Evolutionary conservation across 2,113 vertebrate species (phyloP), one percentile per base, ranked within the genome.

Genomic region (Campylomormyrus numenius): DNA sequence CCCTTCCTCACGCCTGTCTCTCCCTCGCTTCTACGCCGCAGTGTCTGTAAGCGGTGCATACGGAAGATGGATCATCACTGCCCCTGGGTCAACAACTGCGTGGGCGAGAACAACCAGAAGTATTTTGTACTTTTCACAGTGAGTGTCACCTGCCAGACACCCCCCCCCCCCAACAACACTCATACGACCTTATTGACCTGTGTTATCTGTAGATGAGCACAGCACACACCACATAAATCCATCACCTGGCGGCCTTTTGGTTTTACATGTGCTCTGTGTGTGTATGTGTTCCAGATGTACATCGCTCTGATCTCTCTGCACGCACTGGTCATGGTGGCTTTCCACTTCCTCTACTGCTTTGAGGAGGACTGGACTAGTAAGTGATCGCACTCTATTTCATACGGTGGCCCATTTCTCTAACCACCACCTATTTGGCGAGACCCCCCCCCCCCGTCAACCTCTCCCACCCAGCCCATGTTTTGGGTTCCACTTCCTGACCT

Each of bases 91-190:
- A 99, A 99, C 92, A 99, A 99, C 96, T 99, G 98, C 90, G 98
- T 99, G 15, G 98, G 98, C 90, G 98, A 99, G 95, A 99, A 95
- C 95, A 99, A 99, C 96, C 98, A 99, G 96, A 99, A 99, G 95
- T 99, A 98, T 95, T 99, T 99, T 95, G 98, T 99, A 93, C 97
- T 99, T 94, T 99, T 99, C 95, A 99, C 98, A 95, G 98, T 99
- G 95, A 96, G 98, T 98, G 86, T 15, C 6, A 21, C 9, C 27
- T 15, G 6, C 27, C 19, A 21, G 46, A 15, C 0, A 0, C 5
- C 49, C 3, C 15, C 70, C 3, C 15, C 70, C 88, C 6, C 45
- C 49, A 27, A 50, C 48, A 87, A 50, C 48, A 87, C 48, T 52
- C 27, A 31, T 15, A 17, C 49, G 3, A 80, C 74, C 15, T 80